phyloP scores from a whole-genome alignment of 2,797 vertebrate genomes.

The Valencia hispanica region DNA sequence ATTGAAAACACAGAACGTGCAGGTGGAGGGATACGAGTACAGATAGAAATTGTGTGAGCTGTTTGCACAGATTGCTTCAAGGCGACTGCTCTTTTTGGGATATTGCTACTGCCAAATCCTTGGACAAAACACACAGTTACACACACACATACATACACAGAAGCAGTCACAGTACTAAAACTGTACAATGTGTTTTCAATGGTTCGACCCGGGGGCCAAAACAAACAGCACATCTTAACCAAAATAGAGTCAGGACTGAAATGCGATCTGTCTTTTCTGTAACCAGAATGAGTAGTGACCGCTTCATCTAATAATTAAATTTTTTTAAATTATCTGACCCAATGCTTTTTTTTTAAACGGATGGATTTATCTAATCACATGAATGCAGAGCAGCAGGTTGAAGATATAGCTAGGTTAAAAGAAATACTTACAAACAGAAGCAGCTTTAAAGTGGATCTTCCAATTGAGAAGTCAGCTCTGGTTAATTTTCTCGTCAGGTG shows the following conservation, averaged over 20 bases:
- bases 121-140: constrained; percentile 39
- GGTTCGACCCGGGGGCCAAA: constrained; percentile 37
- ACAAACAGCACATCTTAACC: constrained; percentile 28
- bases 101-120: constrained; percentile 50
- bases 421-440: not conserved
- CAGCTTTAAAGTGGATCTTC: not conserved
- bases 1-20: constrained; percentile 62
- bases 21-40: constrained; percentile 51
- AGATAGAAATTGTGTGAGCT: constrained; percentile 47
- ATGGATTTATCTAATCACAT: constrained; percentile 1
- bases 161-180: constrained; percentile 21
- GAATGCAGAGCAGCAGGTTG: not conserved
- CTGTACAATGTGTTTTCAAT: constrained; percentile 21
- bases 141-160: constrained; percentile 20
- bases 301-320: not conserved
- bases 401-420: not conserved
- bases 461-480: not conserved
- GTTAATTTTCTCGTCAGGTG: not conserved
- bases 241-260: constrained; percentile 22
- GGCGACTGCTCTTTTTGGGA: constrained; percentile 65
- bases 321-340: constrained; percentile 7
- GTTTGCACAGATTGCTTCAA: constrained; percentile 62
- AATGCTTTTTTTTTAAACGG: not conserved
- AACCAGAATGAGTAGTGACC: constrained; percentile 9
- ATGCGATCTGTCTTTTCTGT: constrained; percentile 9